Evolutionary conservation across 2,888 invertebrate genomes (phyloP).

Genomic region (Diplazon laetatorius): DNA sequence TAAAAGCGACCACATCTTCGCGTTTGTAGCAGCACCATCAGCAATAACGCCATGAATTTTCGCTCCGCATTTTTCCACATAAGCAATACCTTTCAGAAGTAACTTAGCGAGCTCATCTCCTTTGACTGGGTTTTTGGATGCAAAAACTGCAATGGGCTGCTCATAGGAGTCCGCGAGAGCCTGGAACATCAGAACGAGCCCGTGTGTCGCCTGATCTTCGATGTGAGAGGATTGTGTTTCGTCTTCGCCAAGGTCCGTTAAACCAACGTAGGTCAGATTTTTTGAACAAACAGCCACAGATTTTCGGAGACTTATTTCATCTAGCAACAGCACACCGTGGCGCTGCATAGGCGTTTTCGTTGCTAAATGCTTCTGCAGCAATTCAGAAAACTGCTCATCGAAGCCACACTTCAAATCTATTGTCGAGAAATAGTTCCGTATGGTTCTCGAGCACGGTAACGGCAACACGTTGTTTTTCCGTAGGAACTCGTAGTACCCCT

Average conservation of each 20-base stretch:
- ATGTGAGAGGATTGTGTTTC: constrained; percentile 49
- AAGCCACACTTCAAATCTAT: constrained; percentile 50
- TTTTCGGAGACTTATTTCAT: constrained; percentile 65
- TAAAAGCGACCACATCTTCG: constrained; percentile 1
- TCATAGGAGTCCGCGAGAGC: constrained; percentile 60
- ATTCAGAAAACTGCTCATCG: constrained; percentile 56
- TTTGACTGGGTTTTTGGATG: constrained; percentile 55
- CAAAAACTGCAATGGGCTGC: constrained; percentile 67
- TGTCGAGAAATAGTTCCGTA: constrained; percentile 48
- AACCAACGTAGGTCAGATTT: constrained; percentile 62
- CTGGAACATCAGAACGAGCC: constrained; percentile 65
- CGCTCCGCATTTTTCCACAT: constrained; percentile 23
- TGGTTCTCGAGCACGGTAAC: constrained; percentile 36
- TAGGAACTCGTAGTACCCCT: constrained; percentile 27
- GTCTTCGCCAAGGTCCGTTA: constrained; percentile 65
- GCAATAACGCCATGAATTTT: constrained; percentile 45
- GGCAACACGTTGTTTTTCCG: constrained; percentile 48
- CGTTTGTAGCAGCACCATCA: constrained; percentile 23
- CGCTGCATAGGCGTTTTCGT: constrained; percentile 44
- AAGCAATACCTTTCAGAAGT: constrained; percentile 60
- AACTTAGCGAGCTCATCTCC: constrained; percentile 57
- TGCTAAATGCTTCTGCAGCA: constrained; percentile 36
- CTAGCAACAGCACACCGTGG: constrained; percentile 58
- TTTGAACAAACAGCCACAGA: constrained; percentile 55
- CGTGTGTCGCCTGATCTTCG: constrained; percentile 53